phyloP scores from a whole-genome alignment of 2,113 vertebrate species.

The Indri indri region DNA sequence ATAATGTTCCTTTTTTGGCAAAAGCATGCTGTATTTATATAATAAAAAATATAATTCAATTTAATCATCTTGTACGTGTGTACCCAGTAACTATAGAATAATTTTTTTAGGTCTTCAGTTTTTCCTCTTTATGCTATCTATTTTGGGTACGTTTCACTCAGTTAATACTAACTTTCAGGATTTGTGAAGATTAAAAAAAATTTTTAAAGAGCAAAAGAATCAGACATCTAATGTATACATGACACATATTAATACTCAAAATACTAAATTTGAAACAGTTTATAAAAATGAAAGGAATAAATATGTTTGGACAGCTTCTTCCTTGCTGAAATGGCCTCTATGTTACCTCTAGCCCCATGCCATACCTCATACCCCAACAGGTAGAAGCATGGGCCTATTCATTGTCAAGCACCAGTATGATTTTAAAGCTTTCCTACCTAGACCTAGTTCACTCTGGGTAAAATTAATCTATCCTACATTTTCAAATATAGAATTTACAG shows the following conservation, averaged over 20 bases:
- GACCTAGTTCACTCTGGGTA: not conserved
- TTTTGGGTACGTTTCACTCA: not conserved
- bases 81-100: not conserved
- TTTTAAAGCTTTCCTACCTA: not conserved
- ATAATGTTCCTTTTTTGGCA: not conserved
- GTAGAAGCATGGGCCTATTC: not conserved
- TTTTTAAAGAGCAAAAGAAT: not conserved
- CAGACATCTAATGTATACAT: not conserved
- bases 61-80: not conserved
- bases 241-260: not conserved
- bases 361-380: fast-evolving
- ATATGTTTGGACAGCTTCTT: not conserved
- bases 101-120: not conserved
- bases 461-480: not conserved
- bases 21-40: not conserved
- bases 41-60: not conserved
- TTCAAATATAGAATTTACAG: not conserved
- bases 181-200: not conserved
- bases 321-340: not conserved
- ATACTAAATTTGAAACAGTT: not conserved
- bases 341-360: fast-evolving
- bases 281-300: not conserved
- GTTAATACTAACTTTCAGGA: not conserved
- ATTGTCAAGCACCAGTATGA: not conserved
- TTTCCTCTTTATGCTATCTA: not conserved